phyloP scores from a whole-genome alignment of 2,888 invertebrate genomes.

The Drosophila cracens region DNA sequence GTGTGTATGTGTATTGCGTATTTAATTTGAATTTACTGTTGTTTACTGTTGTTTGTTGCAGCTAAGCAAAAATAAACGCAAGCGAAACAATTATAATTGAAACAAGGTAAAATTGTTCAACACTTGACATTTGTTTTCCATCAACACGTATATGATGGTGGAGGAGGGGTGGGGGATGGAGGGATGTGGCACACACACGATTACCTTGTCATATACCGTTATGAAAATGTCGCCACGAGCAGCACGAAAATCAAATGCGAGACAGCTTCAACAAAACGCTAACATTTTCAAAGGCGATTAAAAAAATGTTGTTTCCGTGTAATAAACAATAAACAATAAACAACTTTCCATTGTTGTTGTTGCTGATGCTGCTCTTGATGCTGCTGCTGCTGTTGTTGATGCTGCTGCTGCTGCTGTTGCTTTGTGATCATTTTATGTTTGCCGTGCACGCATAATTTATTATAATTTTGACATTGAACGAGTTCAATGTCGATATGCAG shows the following conservation, averaged over 20 bases:
- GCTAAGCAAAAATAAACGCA: conserved; percentile 33
- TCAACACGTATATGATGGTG: conserved; percentile 9
- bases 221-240: conserved; percentile 43
- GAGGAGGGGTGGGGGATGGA: not conserved
- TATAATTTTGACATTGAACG: conserved; percentile 83
- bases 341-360: conserved; percentile 64
- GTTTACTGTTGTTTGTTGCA: conserved; percentile 23
- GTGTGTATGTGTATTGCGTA: conserved; percentile 43
- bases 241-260: conserved; percentile 42
- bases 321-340: conserved; percentile 67
- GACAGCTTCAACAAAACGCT: conserved; percentile 17
- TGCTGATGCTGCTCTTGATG: conserved; percentile 5
- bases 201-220: conserved; percentile 53
- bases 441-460: conserved; percentile 74
- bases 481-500: conserved; percentile 82
- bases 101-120: conserved; percentile 40
- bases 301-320: conserved; percentile 71
- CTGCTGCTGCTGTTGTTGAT: conserved; percentile 23
- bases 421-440: conserved; percentile 30
- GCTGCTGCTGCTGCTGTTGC: conserved; percentile 36
- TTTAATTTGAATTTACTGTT: conserved; percentile 42
- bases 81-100: conserved; percentile 17
- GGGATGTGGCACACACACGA: not conserved
- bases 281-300: conserved; percentile 45
- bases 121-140: conserved; percentile 54